These are phyloP conservation scores for Icerya purchasi DNA, from an alignment of 2,888 invertebrate genomes.

Conservation along the genomic window DNA sequence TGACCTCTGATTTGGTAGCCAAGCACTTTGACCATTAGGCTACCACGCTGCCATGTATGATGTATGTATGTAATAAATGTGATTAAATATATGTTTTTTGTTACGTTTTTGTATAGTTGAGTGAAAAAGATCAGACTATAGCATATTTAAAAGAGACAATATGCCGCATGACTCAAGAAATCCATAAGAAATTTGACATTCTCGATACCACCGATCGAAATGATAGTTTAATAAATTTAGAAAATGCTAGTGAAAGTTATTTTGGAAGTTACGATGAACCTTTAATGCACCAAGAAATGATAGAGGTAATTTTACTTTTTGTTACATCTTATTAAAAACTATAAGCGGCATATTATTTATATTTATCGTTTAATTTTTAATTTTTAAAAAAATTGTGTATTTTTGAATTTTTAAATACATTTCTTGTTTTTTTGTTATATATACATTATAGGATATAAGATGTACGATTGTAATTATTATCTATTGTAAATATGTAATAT, in stretches of 20 bases:
- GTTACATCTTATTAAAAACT: neutral
- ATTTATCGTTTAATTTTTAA: conserved; percentile 4
- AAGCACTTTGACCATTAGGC: too few species aligned
- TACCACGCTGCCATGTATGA: neutral
- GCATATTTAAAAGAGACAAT: neutral
- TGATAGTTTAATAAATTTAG: neutral
- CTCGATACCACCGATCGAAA: neutral
- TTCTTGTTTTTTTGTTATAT: too few species aligned
- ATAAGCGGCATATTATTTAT: neutral
- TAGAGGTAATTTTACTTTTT: conserved; percentile 35
- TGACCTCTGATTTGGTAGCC: too few species aligned
- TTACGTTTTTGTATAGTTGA: neutral
- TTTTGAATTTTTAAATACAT: too few species aligned
- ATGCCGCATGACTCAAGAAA: conserved; percentile 14
- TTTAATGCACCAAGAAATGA: conserved; percentile 70
- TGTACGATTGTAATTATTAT: too few species aligned
- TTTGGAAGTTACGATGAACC: conserved; percentile 31
- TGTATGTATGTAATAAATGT: neutral
- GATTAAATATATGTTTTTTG: neutral
- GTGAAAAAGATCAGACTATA: neutral
- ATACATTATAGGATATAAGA: too few species aligned
- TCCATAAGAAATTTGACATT: conserved; percentile 33
- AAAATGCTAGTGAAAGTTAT: conserved; percentile 21
- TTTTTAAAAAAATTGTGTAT: neutral
- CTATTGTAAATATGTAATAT: too few species aligned